These are phyloP conservation scores for Crossocerus cetratus DNA, from an alignment of 2,888 invertebrate genomes.

Conservation along the genomic window DNA sequence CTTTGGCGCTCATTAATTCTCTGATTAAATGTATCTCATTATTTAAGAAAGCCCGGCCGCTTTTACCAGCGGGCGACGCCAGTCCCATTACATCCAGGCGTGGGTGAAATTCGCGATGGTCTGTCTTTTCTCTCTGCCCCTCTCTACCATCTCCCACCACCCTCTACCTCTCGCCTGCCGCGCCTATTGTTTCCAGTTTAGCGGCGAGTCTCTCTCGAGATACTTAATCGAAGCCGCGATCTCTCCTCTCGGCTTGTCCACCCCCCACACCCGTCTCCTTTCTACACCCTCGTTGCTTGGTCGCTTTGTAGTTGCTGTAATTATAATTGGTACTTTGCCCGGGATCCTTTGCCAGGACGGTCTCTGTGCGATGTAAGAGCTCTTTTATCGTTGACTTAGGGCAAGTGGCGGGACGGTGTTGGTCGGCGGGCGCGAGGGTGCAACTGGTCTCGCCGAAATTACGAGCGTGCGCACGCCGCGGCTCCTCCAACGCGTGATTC, in stretches of 20 bases:
- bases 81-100: slow-evolving; percentile 48
- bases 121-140: slow-evolving; percentile 23
- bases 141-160: too few species aligned
- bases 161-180: not conserved
- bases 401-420: too few species aligned
- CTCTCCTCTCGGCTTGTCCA: too few species aligned
- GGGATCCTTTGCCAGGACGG: too few species aligned
- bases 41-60: slow-evolving; percentile 56
- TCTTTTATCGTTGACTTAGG: too few species aligned
- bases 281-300: too few species aligned
- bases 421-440: not conserved
- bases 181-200: not conserved
- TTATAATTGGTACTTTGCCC: too few species aligned
- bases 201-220: not conserved
- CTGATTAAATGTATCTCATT: slow-evolving; percentile 72
- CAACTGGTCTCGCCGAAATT: not conserved
- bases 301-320: too few species aligned
- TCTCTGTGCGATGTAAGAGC: too few species aligned
- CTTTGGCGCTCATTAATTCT: slow-evolving; percentile 71
- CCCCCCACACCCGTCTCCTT: too few species aligned
- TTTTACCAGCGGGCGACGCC: slow-evolving; percentile 48
- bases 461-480: not conserved
- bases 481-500: slow-evolving; percentile 23
- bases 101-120: slow-evolving; percentile 41
- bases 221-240: too few species aligned